phyloP scores from a whole-genome alignment of 1,140 invertebrate species.

The Drosophila santomea region DNA sequence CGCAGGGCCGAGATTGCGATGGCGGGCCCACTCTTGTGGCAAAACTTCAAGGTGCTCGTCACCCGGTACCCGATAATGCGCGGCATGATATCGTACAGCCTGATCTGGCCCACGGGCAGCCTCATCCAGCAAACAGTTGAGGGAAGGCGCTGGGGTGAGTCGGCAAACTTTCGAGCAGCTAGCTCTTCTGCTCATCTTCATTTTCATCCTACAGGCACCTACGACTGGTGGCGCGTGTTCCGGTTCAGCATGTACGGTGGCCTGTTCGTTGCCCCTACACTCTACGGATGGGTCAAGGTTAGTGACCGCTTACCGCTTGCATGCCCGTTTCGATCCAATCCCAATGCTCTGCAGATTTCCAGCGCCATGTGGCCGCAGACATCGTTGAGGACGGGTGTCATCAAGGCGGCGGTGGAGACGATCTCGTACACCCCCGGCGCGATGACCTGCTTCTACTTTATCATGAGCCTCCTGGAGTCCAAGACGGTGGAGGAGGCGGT shows the following conservation, averaged over 20 bases:
- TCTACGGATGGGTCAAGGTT: constrained; percentile 89
- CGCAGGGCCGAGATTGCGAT: constrained; percentile 41
- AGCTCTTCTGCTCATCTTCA: not conserved
- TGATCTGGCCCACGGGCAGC: constrained; percentile 90
- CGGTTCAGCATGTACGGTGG: constrained; percentile 90
- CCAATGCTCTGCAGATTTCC: constrained; percentile 62
- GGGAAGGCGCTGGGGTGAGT: constrained; percentile 77
- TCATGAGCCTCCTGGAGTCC: constrained; percentile 91
- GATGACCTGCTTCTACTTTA: constrained; percentile 93
- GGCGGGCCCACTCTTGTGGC: constrained; percentile 53
- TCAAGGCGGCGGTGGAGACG: constrained; percentile 92
- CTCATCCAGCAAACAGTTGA: constrained; percentile 87
- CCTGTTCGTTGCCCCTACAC: constrained; percentile 89
- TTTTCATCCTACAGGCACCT: constrained; percentile 71
- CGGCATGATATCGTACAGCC: constrained; percentile 91
- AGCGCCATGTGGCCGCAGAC: constrained; percentile 88
- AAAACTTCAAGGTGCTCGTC: constrained; percentile 66
- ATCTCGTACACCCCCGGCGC: constrained; percentile 92
- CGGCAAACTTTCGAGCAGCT: not conserved
- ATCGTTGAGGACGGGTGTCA: constrained; percentile 87
- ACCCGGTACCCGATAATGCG: constrained; percentile 85
- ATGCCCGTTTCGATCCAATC: not conserved
- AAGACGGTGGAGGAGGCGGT: constrained; percentile 89
- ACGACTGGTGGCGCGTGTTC: constrained; percentile 86
- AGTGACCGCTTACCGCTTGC: constrained; percentile 22